Evolutionary conservation across 2,113 vertebrate species (phyloP), one percentile per base, ranked within the genome.

Genomic region (Colius striatus): DNA sequence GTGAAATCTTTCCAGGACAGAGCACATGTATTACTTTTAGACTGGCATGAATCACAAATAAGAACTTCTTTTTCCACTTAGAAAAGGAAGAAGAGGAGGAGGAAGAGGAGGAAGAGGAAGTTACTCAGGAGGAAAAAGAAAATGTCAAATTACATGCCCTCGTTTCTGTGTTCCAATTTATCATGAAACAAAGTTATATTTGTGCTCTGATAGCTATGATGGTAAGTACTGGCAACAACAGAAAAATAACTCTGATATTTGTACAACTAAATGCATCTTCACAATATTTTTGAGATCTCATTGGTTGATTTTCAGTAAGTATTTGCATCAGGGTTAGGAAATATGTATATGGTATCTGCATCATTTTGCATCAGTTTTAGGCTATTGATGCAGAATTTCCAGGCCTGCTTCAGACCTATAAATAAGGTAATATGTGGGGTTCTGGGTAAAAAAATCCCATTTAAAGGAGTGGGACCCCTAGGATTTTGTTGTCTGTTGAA

Each of bases 181-280:
- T 99, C 91, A 99, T 99, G 99, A 99, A 99, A 77, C 99, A 99
- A 95, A 99, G 99, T 95, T 99, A 99, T 92, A 99, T 99, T 92
- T 99, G 99, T 87, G 99, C 99, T 96, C 98, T 99, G 41, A 99
- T 99, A 45, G 98, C 99, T 29, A 99, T 99, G 99, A 99, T 99
- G 99, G 99, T 99, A 97, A 96, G 99, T 97, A 29, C 26, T 21
- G 16, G 13, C 47, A 78, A 57, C 8, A 11, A 55, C 23, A 17
- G 5, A 6, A 58, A 51, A 50, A 17, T 13, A 72, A 47, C 16
- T 8, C 36, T 68, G 5, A 29, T 68, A 10, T 53, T 61, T 87
- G 80, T 29, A 50, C 5, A 36, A 27, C 30, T 41, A n/a, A 4
- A 48, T 10, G 6, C 30, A 30, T 63, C 23, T 72, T 82, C 32